These are phyloP conservation scores for Seladonia tumulorum DNA, from an alignment of 2,888 invertebrate genomes.

Conservation along the genomic window DNA sequence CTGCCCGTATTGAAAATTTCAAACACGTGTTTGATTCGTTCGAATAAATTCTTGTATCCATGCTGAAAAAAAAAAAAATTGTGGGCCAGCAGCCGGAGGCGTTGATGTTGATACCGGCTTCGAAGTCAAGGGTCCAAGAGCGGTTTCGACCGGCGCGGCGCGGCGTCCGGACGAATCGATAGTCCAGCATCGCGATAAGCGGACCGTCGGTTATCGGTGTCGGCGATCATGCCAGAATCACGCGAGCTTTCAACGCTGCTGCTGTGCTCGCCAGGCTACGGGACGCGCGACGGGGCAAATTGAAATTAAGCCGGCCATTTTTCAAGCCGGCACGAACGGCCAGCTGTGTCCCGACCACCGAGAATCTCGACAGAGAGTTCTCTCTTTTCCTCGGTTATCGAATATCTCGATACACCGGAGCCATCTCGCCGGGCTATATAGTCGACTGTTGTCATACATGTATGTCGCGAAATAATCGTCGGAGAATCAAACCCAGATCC, in stretches of 20 bases:
- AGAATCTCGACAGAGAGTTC: not conserved
- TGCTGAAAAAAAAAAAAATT: too few species aligned
- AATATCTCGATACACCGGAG: not conserved
- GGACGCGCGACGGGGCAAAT: constrained; percentile 60
- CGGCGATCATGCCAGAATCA: constrained; percentile 59
- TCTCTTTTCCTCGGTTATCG: not conserved
- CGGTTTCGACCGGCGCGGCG: not conserved
- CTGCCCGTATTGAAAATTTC: too few species aligned
- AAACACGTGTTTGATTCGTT: too few species aligned
- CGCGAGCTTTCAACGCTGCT: constrained; percentile 57
- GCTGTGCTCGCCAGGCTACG: not conserved
- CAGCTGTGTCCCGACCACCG: not conserved
- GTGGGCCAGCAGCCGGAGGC: not conserved
- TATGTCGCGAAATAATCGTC: not conserved
- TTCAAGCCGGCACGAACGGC: constrained; percentile 60
- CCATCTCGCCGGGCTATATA: not conserved
- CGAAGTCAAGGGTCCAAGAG: not conserved
- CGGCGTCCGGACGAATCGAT: constrained; percentile 47
- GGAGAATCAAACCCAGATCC: not conserved
- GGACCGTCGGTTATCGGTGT: constrained; percentile 51
- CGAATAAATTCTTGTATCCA: too few species aligned
- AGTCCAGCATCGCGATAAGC: constrained; percentile 57
- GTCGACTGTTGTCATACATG: not conserved
- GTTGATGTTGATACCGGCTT: not conserved
- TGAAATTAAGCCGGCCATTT: constrained; percentile 69